A percentile compares a stretch with the other conserved stretches of the same genome.
Conservation (phyloP, 2,113 vertebrate species). For the Poicephalus meyeri region DNA sequence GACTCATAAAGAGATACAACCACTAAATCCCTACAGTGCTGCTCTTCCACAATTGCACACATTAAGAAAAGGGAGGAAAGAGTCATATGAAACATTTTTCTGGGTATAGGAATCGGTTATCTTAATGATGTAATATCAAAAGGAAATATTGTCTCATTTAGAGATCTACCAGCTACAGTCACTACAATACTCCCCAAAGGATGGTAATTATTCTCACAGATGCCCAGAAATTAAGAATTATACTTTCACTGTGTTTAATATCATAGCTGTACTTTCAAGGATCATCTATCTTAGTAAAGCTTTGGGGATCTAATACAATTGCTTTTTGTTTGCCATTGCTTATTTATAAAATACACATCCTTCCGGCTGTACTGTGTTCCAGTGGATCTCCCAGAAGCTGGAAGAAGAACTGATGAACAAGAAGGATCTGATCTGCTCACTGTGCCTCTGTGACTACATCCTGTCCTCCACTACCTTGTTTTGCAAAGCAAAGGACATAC, state of each 20-base stretch:
- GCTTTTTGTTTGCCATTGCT: conserved; percentile 12
- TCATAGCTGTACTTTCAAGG: conserved; percentile 7
- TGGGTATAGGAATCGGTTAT: conserved; percentile 45
- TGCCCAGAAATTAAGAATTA: conserved; percentile 64
- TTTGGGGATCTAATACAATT: conserved; percentile 52
- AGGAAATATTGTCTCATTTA: conserved; percentile 70
- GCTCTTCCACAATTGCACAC: conserved; percentile 34
- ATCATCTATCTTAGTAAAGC: conserved; percentile 45
- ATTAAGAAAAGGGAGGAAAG: conserved; percentile 34
- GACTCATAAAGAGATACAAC: conserved; percentile 38
- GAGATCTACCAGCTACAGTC: conserved; percentile 44
- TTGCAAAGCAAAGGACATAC: background rate
- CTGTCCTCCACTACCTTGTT: background rate
- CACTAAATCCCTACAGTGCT: conserved; percentile 35
- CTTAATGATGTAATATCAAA: conserved; percentile 58
- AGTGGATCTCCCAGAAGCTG: conserved; percentile 13
- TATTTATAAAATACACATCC: background rate
- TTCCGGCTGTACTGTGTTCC: conserved; percentile 15
- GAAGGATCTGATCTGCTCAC: background rate
- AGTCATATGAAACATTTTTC: conserved; percentile 49
- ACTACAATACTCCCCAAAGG: conserved; percentile 36
- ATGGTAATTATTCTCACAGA: conserved; percentile 54
- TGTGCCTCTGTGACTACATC: background rate
- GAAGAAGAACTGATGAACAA: background rate
- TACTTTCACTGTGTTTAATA: conserved; percentile 53